These are phyloP conservation scores for Tursiops truncatus DNA, from an alignment of 2,113 vertebrate species.

Conservation along the genomic window DNA sequence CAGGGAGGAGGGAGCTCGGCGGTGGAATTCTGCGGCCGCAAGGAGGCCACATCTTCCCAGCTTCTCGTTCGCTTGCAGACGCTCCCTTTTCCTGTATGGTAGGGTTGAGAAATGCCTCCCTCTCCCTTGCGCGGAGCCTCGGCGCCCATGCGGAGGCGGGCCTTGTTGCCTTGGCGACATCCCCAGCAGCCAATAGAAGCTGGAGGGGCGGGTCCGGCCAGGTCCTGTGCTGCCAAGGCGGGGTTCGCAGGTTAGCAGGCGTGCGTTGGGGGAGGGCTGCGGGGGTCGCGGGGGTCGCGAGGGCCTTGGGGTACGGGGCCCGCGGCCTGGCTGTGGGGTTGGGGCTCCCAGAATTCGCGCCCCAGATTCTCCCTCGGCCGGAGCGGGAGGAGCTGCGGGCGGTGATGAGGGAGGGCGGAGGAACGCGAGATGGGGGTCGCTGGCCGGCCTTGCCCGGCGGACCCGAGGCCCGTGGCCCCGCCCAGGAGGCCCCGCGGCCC, in stretches of 20 bases:
- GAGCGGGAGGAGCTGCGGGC: neutral
- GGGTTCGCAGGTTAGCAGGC: conserved; percentile 46
- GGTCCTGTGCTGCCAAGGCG: neutral
- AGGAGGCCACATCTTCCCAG: neutral
- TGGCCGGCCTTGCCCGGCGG: neutral
- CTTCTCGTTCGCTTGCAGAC: neutral
- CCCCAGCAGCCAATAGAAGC: conserved; percentile 19
- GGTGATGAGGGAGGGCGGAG: conserved; percentile 31
- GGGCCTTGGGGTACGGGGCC: neutral
- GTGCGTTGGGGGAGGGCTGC: conserved; percentile 10
- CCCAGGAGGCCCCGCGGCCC: neutral
- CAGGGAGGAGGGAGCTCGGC: neutral
- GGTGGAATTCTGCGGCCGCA: neutral
- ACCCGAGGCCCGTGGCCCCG: neutral
- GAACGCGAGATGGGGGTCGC: neutral
- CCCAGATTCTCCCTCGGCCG: neutral
- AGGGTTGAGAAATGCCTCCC: conserved; percentile 37
- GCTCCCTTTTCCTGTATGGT: conserved; percentile 39
- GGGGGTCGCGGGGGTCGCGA: neutral
- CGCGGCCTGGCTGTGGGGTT: neutral
- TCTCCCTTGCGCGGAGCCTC: conserved; percentile 37
- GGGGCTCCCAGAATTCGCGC: neutral
- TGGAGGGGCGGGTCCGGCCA: neutral
- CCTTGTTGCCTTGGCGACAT: conserved; percentile 51
- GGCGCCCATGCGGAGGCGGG: conserved; percentile 26